Conservation (phyloP, 1,140 invertebrate species). For the Musca vetustissima region DNA sequence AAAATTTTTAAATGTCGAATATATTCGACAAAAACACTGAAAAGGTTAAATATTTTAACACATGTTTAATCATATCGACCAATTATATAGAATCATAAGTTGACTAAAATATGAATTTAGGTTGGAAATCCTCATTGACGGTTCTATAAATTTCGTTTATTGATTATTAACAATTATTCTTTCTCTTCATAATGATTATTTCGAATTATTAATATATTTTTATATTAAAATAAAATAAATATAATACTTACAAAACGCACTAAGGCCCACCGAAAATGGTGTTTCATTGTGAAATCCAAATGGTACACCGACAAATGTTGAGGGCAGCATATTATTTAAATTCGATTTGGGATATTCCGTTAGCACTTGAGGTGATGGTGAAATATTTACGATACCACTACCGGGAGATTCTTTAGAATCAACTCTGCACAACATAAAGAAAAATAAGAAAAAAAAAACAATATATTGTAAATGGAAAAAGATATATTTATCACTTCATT, state of each 20-base stretch:
- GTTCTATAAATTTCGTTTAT: no score
- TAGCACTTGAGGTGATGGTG: background rate
- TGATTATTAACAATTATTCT: no score
- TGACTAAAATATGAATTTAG: no score
- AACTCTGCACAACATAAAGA: background rate
- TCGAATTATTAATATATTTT: no score
- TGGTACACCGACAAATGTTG: conserved; percentile 28
- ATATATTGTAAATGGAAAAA: background rate
- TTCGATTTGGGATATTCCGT: background rate
- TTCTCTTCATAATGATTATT: no score
- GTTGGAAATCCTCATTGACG: no score
- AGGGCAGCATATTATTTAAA: conserved; percentile 8
- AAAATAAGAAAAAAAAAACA: conserved; percentile 2
- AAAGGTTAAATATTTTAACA: no score
- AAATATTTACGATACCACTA: background rate
- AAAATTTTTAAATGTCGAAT: no score
- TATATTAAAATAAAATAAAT: background rate
- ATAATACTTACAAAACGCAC: conserved; percentile 48
- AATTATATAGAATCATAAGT: no score
- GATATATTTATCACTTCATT: background rate
- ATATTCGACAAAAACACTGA: no score
- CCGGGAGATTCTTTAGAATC: background rate
- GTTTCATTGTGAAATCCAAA: conserved; percentile 42
- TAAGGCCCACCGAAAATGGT: conserved; percentile 49
- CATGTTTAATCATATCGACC: no score